These are phyloP conservation scores for Brachionus rubens DNA, from an alignment of 1,140 invertebrate species.

Conservation along the genomic window DNA sequence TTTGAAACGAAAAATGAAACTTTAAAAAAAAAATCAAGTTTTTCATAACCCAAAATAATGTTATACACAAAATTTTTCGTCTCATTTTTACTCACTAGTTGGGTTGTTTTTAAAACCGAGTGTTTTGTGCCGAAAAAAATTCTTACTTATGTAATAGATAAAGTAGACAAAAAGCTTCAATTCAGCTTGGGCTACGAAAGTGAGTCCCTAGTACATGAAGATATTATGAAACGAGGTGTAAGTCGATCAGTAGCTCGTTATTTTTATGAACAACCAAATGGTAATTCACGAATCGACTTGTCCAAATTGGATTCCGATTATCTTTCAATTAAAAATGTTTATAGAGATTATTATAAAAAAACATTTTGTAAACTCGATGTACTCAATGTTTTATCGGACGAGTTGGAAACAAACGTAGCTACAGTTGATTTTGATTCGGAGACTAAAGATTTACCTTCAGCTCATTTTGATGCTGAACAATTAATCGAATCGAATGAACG, in stretches of 20 bases:
- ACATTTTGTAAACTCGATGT: neutral
- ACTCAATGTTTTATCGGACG: neutral
- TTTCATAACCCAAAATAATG: too few relatives aligned
- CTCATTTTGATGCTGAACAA: constrained; percentile 44
- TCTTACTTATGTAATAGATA: neutral
- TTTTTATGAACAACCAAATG: constrained; percentile 1
- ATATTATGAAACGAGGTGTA: constrained; percentile 14
- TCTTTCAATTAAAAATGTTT: neutral
- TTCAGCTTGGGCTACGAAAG: constrained; percentile 1
- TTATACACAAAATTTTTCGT: too few relatives aligned
- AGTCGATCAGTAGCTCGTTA: constrained; percentile 5
- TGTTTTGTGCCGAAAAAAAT: constrained; percentile 22
- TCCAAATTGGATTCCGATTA: constrained; percentile 20
- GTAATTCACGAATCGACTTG: neutral
- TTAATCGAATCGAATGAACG: constrained; percentile 13
- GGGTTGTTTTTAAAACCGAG: too few relatives aligned
- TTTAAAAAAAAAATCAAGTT: too few relatives aligned
- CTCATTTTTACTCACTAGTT: too few relatives aligned
- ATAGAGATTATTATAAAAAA: constrained; percentile 14
- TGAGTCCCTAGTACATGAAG: constrained; percentile 30
- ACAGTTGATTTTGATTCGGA: constrained; percentile 27
- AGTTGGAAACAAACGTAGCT: constrained; percentile 6
- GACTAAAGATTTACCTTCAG: constrained; percentile 9
- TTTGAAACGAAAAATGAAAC: too few relatives aligned
- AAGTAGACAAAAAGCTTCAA: neutral